These are phyloP conservation scores for Syrrhaptes paradoxus DNA, from an alignment of 2,113 vertebrate species.

Conservation along the genomic window DNA sequence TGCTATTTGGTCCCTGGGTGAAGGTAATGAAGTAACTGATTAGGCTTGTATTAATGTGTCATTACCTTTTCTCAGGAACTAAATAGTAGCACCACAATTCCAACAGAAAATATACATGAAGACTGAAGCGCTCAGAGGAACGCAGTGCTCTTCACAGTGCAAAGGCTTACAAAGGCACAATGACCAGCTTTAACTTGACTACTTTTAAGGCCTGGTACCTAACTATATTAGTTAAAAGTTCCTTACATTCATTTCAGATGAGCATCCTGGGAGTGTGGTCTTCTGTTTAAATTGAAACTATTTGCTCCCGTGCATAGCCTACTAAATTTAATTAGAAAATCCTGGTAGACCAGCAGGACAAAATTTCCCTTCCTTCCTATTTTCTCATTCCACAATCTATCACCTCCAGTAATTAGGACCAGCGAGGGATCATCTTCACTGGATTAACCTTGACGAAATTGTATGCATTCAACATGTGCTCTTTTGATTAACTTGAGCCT, in stretches of 20 bases:
- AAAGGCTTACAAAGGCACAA: not conserved
- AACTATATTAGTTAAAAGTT: not conserved
- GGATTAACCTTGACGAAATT: constrained; percentile 88
- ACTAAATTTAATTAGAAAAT: constrained; percentile 92
- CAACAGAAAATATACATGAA: not conserved
- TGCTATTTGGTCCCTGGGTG: not conserved
- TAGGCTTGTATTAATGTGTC: not conserved
- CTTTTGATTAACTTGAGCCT: constrained; percentile 85
- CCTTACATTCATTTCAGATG: constrained; percentile 22
- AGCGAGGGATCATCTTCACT: constrained; percentile 83
- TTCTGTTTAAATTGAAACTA: constrained; percentile 78
- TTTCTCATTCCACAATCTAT: constrained; percentile 84
- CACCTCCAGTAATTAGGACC: constrained; percentile 87
- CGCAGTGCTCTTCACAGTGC: fast-evolving
- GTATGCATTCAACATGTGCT: constrained; percentile 85
- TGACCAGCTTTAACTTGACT: not conserved
- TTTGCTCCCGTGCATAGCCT: constrained; percentile 84
- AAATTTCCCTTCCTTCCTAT: constrained; percentile 86
- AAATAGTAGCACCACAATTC: not conserved
- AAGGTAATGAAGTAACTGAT: not conserved
- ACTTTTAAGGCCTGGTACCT: not conserved
- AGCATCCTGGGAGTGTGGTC: constrained; percentile 71
- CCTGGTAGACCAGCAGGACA: constrained; percentile 79
- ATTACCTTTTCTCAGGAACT: not conserved
- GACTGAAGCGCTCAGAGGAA: not conserved